Evolutionary conservation across 1,140 invertebrate genomes (phyloP).

Genomic region (Acyrthosiphon pisum): DNA sequence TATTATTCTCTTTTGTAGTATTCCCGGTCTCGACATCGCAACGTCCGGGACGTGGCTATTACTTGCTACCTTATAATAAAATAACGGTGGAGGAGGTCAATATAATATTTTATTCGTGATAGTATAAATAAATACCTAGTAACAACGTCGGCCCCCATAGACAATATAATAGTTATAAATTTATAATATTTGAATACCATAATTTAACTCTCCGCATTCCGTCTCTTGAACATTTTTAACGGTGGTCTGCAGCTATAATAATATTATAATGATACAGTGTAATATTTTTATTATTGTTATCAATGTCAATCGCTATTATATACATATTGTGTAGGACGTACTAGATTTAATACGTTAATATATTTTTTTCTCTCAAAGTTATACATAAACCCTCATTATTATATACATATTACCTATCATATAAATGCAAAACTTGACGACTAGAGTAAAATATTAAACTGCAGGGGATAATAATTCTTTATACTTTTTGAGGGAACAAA

Average conservation of each 20-base stretch:
- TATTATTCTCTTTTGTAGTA: slow-evolving; percentile 54
- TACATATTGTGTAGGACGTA: neutral
- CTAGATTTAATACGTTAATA: neutral
- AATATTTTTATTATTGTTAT: neutral
- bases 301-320: neutral
- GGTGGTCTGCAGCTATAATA: neutral
- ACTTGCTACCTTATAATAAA: slow-evolving; percentile 49
- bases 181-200: slow-evolving; percentile 1
- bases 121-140: slow-evolving; percentile 34
- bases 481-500: neutral
- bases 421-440: neutral
- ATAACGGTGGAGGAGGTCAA: slow-evolving; percentile 29
- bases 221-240: neutral
- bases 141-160: neutral
- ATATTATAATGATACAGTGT: neutral
- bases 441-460: neutral
- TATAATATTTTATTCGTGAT: slow-evolving; percentile 49
- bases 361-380: neutral
- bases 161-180: slow-evolving; percentile 29
- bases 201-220: neutral
- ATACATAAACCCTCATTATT: neutral
- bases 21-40: slow-evolving; percentile 44
- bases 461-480: neutral
- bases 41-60: slow-evolving; percentile 50
- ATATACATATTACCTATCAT: neutral